These are phyloP conservation scores for Patella vulgata DNA, from an alignment of 1,140 invertebrate species.

Conservation along the genomic window DNA sequence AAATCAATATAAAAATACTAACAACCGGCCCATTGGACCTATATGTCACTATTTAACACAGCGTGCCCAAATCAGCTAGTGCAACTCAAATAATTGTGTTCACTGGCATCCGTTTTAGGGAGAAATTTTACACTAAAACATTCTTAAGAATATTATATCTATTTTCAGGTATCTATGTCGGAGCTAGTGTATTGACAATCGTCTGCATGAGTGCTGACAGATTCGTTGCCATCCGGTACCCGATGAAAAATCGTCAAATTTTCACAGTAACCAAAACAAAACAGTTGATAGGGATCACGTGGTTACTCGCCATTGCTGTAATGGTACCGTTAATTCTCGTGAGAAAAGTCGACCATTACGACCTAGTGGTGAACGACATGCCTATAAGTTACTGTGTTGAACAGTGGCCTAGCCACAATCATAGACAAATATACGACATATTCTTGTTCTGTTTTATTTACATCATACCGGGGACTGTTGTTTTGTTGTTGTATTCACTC, in stretches of 20 bases:
- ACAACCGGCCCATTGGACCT: too few relatives aligned
- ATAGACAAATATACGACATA: conserved; percentile 70
- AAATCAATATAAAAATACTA: too few relatives aligned
- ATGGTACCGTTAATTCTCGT: conserved; percentile 51
- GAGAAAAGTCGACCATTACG: conserved; percentile 18
- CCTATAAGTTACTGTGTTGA: conserved; percentile 41
- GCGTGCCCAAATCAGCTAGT: too few relatives aligned
- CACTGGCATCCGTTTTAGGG: too few relatives aligned
- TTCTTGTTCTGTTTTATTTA: conserved; percentile 79
- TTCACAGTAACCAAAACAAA: conserved; percentile 39
- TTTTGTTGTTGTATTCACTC: conserved; percentile 77
- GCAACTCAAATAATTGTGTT: too few relatives aligned
- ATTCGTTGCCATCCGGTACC: conserved; percentile 55
- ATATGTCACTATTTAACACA: too few relatives aligned
- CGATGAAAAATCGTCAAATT: conserved; percentile 49
- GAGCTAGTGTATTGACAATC: conserved; percentile 56
- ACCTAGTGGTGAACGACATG: conserved; percentile 17
- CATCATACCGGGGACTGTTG: conserved; percentile 76
- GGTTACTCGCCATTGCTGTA: conserved; percentile 41
- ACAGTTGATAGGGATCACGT: conserved; percentile 43
- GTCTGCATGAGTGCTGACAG: conserved; percentile 55
- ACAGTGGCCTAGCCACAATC: conserved; percentile 37
- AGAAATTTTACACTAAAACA: too few relatives aligned
- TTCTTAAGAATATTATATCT: too few relatives aligned
- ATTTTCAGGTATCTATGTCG: conserved; percentile 50